phyloP scores from a whole-genome alignment of 1,140 invertebrate genomes.

The Monochamus saltuarius region DNA sequence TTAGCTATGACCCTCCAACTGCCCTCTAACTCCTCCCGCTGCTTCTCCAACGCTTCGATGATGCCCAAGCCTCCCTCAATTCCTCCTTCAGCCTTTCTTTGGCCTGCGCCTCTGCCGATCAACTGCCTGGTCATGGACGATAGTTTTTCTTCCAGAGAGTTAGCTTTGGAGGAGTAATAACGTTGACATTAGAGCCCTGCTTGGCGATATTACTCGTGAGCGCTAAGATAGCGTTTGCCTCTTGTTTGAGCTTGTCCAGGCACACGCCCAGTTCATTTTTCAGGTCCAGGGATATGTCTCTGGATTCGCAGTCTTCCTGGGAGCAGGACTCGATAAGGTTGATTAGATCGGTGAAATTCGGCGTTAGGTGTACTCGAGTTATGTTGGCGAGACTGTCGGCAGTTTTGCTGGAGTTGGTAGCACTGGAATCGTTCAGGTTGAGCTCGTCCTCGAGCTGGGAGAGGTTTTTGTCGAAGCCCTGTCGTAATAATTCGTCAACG shows the following conservation, averaged over 20 bases:
- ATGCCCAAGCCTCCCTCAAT: constrained; percentile 35
- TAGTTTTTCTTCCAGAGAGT: constrained; percentile 28
- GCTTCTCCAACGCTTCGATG: constrained; percentile 55
- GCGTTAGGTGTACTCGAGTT: constrained; percentile 67
- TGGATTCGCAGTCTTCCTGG: constrained; percentile 47
- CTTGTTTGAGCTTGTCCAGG: constrained; percentile 62
- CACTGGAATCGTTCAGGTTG: constrained; percentile 22
- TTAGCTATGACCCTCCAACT: constrained; percentile 58
- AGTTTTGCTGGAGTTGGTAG: constrained; percentile 28
- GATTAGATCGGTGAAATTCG: constrained; percentile 64
- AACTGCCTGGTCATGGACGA: constrained; percentile 39
- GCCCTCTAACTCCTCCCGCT: constrained; percentile 59
- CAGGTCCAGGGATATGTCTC: constrained; percentile 56
- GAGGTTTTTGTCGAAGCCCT: constrained; percentile 42
- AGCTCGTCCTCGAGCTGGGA: constrained; percentile 40
- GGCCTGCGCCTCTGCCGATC: constrained; percentile 38
- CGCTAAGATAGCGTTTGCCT: constrained; percentile 68
- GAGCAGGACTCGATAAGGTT: constrained; percentile 59
- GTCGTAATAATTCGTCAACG: constrained; percentile 63
- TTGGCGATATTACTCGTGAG: constrained; percentile 54
- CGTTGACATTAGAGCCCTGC: constrained; percentile 6
- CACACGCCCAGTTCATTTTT: constrained; percentile 64
- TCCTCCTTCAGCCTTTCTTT: constrained; percentile 40
- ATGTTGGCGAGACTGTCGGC: constrained; percentile 36
- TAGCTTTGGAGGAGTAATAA: not conserved